Conservation (phyloP, 2,888 invertebrate genomes). For the Melanostoma scalare region DNA sequence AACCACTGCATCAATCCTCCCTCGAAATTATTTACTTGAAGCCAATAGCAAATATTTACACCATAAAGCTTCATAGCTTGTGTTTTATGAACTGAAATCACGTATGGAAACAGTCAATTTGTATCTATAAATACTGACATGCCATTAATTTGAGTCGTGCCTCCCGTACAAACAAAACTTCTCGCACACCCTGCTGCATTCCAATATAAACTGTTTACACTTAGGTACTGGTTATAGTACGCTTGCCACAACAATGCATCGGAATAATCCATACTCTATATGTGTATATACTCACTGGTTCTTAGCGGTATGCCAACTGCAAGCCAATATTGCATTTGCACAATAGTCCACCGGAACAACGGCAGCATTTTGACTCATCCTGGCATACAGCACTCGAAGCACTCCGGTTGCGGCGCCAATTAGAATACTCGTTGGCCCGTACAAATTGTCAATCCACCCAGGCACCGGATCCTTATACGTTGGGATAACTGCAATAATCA, state of each 20-base stretch:
- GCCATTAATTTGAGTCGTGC: constrained; percentile 67
- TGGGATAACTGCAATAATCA: constrained; percentile 81
- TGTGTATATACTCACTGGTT: constrained; percentile 77
- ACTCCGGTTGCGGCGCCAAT: constrained; percentile 85
- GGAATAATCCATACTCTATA: not conserved
- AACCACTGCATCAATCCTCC: not conserved
- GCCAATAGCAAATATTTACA: constrained; percentile 17
- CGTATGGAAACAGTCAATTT: constrained; percentile 60
- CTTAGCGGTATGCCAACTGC: constrained; percentile 82
- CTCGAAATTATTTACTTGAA: constrained; percentile 9
- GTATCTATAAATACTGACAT: constrained; percentile 66
- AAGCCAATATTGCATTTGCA: constrained; percentile 81
- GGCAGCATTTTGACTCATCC: constrained; percentile 78
- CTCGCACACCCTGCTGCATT: constrained; percentile 46
- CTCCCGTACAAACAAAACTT: constrained; percentile 50
- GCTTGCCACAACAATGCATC: constrained; percentile 13
- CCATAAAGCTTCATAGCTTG: constrained; percentile 19
- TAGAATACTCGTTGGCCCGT: constrained; percentile 83
- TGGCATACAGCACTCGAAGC: constrained; percentile 80
- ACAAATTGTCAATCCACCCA: constrained; percentile 88
- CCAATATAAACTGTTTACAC: constrained; percentile 52
- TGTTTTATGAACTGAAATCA: constrained; percentile 59
- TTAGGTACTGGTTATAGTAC: not conserved
- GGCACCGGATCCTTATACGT: constrained; percentile 83
- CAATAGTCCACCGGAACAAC: constrained; percentile 83